Percentiles rank a stretch among this genome's conserved stretches.
Evolutionary conservation across 2,113 vertebrate genomes (phyloP).

Genomic region (Lipophrys pholis): DNA sequence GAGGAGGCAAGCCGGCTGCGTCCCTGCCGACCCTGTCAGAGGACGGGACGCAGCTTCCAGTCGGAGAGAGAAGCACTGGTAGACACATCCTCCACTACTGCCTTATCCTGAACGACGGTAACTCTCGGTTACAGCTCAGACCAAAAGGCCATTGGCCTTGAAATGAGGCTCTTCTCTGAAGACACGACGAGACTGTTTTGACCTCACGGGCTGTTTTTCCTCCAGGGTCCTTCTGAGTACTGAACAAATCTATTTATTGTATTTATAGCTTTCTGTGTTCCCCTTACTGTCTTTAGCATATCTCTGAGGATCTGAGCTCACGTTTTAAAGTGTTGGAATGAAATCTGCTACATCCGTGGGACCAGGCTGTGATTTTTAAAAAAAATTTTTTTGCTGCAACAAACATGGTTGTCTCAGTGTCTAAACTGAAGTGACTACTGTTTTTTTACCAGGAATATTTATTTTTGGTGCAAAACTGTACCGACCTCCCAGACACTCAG

Average conservation of each 20-base stretch:
- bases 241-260: slow-evolving; percentile 97
- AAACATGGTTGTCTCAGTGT: slow-evolving; percentile 55
- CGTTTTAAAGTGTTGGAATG: slow-evolving; percentile 63
- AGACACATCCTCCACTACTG: slow-evolving; percentile 59
- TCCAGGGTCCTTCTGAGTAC: slow-evolving; percentile 75
- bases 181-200: slow-evolving; percentile 58
- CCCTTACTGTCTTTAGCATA: slow-evolving; percentile 69
- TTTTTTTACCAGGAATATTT: slow-evolving; percentile 68
- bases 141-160: slow-evolving; percentile 46
- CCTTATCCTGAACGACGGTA: slow-evolving; percentile 51
- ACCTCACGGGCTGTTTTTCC: slow-evolving; percentile 59
- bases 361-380: slow-evolving; percentile 68
- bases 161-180: slow-evolving; percentile 55
- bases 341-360: slow-evolving; percentile 71
- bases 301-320: slow-evolving; percentile 69
- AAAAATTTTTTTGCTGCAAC: slow-evolving; percentile 54
- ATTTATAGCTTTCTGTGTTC: slow-evolving; percentile 89
- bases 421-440: slow-evolving; percentile 45
- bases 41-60: slow-evolving; percentile 17
- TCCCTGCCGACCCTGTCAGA: slow-evolving; percentile 32
- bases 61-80: slow-evolving; percentile 9
- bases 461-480: slow-evolving; percentile 63
- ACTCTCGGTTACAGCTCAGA: slow-evolving; percentile 42
- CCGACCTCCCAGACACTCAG: slow-evolving; percentile 33
- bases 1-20: slow-evolving; percentile 30